These are phyloP conservation scores for Lycia hirtaria DNA, from an alignment of 2,888 invertebrate species.

Conservation along the genomic window DNA sequence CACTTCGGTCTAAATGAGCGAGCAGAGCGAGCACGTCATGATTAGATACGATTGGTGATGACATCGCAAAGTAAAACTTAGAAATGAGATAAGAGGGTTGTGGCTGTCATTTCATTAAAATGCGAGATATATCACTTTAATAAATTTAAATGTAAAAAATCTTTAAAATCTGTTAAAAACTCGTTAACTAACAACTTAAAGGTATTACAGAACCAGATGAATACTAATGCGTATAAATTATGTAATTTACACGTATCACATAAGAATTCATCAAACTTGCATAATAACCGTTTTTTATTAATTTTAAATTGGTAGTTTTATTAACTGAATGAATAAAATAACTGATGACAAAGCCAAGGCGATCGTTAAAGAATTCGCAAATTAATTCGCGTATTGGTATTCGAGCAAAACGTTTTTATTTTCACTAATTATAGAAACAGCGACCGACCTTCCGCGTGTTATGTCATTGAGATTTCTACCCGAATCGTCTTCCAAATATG, in stretches of 20 bases:
- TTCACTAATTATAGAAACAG: constrained; percentile 26
- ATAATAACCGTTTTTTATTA: neutral
- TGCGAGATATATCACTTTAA: no score
- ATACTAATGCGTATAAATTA: no score
- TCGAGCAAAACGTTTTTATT: constrained; percentile 10
- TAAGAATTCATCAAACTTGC: neutral
- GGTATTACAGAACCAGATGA: no score
- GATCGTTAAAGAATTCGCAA: neutral
- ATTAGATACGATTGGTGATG: no score
- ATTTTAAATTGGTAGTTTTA: neutral
- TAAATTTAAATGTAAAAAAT: no score
- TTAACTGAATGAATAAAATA: neutral
- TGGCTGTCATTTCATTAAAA: no score
- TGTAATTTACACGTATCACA: constrained; percentile 1
- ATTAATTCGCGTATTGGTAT: constrained; percentile 20
- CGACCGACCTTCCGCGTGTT: constrained; percentile 19
- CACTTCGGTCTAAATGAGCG: no score
- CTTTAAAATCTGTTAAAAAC: no score
- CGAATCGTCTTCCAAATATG: constrained; percentile 1
- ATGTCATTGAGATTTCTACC: constrained; percentile 22
- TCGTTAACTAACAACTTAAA: no score
- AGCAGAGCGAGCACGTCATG: no score
- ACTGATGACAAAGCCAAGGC: neutral
- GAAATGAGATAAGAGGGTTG: no score
- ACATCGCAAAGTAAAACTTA: no score